Percentiles rank a stretch among this genome's conserved stretches.
These are phyloP conservation scores for Premnoplex brunnescens DNA, from an alignment of 2,797 vertebrate species.

Conservation along the genomic window DNA sequence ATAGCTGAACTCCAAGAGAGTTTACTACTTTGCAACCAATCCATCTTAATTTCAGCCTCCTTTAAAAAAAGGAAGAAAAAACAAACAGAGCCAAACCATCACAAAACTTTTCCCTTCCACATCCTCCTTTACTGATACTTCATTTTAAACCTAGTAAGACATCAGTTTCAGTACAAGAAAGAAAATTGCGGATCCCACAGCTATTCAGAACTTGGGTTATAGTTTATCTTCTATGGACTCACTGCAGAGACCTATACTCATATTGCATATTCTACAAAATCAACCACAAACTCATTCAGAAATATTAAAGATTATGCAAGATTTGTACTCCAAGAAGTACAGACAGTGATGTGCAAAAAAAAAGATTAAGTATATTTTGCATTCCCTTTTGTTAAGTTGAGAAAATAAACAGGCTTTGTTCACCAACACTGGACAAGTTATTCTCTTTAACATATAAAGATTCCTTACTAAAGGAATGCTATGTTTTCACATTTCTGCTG, in stretches of 20 bases:
- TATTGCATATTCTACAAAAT: background rate
- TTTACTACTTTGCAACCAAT: background rate
- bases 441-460: background rate
- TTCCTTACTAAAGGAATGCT: background rate
- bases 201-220: background rate
- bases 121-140: accelerated
- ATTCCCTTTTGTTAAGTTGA: background rate
- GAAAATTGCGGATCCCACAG: background rate
- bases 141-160: background rate
- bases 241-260: background rate
- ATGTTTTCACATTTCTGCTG: background rate
- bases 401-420: background rate
- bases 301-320: background rate
- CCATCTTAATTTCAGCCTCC: background rate
- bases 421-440: background rate
- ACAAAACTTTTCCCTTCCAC: background rate
- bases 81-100: background rate
- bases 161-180: background rate
- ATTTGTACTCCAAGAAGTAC: background rate
- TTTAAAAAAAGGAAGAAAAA: background rate
- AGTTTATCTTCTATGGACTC: background rate
- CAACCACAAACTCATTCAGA: background rate
- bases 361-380: background rate
- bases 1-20: background rate
- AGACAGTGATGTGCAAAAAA: background rate